Percentiles rank a stretch among this genome's conserved stretches.
Evolutionary conservation across 2,797 vertebrate species (phyloP).

Genomic region (Selene dorsalis): DNA sequence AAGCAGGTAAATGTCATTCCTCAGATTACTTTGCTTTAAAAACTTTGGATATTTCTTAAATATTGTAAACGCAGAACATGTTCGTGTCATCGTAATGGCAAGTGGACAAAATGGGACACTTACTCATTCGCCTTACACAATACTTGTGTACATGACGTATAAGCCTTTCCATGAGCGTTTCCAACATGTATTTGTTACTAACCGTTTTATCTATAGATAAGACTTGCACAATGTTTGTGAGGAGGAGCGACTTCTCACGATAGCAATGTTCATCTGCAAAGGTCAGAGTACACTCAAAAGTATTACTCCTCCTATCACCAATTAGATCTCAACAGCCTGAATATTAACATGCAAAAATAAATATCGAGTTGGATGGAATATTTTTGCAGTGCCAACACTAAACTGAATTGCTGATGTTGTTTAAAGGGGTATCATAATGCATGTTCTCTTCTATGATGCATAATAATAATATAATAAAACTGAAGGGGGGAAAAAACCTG

Average conservation of each 20-base stretch:
- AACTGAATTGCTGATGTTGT: background rate
- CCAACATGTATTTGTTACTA: background rate
- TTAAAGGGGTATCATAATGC: background rate
- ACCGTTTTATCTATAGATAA: conserved; percentile 36
- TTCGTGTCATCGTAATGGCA: background rate
- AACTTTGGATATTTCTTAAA: background rate
- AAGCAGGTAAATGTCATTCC: background rate
- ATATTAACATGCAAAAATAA: background rate
- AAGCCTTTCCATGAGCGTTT: background rate
- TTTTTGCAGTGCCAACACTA: background rate
- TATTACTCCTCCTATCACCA: background rate
- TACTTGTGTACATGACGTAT: background rate
- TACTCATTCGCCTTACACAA: background rate
- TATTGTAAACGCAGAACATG: background rate
- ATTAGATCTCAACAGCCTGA: background rate
- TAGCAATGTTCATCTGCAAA: background rate
- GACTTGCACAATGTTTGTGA: conserved; percentile 20
- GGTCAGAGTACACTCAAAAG: background rate
- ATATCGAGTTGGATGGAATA: background rate
- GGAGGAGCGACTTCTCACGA: background rate
- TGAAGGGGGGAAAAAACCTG: too few relatives aligned
- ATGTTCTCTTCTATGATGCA: too few relatives aligned
- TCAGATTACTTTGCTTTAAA: rapidly evolving
- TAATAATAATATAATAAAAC: too few relatives aligned
- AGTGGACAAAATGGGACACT: background rate